Conservation (phyloP, 2,113 vertebrate genomes). For the Cyprinodon variegatus region DNA sequence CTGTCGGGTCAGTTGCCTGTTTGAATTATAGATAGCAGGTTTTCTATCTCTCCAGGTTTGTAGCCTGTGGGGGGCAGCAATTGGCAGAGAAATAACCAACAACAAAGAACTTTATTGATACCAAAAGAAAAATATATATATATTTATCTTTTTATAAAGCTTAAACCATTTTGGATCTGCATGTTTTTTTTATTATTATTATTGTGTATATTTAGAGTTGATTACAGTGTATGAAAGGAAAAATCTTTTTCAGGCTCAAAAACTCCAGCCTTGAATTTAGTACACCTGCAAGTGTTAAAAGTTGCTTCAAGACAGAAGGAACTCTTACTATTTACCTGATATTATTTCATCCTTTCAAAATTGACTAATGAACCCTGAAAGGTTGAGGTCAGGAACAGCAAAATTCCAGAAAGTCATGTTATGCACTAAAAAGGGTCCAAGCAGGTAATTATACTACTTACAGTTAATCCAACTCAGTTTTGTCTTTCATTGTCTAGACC, state of each 20-base stretch:
- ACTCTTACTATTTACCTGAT: background rate
- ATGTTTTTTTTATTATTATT: background rate
- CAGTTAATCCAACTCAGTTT: background rate
- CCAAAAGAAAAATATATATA: background rate
- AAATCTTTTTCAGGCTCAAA: background rate
- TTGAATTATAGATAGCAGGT: constrained; percentile 73
- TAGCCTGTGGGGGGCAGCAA: constrained; percentile 33
- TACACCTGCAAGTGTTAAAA: too few relatives aligned
- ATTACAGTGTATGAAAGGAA: background rate
- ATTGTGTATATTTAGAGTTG: background rate
- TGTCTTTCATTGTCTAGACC: background rate
- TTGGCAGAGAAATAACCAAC: background rate
- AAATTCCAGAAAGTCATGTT: background rate
- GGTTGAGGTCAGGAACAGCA: background rate
- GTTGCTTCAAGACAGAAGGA: background rate
- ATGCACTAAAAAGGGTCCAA: background rate
- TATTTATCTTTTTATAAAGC: too few relatives aligned
- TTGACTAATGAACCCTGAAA: background rate
- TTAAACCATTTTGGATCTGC: background rate
- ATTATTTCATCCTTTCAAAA: background rate
- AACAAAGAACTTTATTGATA: background rate
- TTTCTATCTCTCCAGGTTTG: constrained; percentile 47
- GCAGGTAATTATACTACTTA: background rate
- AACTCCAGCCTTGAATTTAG: background rate
- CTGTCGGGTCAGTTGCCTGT: constrained; percentile 62